Conservation (phyloP, 2,113 vertebrate genomes). For the Dascyllus trimaculatus region DNA sequence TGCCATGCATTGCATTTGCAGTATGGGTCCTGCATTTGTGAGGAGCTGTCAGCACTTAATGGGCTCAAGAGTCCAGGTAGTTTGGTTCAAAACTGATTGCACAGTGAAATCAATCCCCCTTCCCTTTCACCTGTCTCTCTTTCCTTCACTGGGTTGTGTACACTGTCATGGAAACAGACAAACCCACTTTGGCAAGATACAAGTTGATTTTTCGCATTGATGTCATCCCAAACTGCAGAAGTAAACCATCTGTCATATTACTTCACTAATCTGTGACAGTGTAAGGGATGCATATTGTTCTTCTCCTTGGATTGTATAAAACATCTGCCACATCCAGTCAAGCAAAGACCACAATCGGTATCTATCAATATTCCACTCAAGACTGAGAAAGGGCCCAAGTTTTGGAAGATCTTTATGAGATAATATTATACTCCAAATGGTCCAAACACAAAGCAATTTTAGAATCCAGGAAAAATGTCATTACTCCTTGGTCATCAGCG, state of each 20-base stretch:
- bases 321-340: constrained; percentile 10
- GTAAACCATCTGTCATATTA: constrained; percentile 34
- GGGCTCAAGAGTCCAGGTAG: constrained; percentile 51
- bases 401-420: constrained; percentile 45
- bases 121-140: constrained; percentile 4
- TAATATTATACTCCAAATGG: constrained; percentile 20
- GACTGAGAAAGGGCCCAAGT: constrained; percentile 20
- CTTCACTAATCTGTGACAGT: constrained; percentile 41
- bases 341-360: background rate
- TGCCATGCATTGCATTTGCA: constrained; percentile 70
- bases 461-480: constrained; percentile 24
- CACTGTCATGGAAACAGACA: constrained; percentile 38
- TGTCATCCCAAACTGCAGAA: constrained; percentile 40
- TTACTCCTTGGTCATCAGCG: background rate
- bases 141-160: constrained; percentile 14
- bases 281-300: constrained; percentile 29
- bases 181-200: constrained; percentile 44
- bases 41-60: constrained; percentile 45
- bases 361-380: constrained; percentile 21
- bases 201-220: constrained; percentile 32
- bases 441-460: constrained; percentile 5
- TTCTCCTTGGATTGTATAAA: constrained; percentile 39
- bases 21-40: constrained; percentile 39
- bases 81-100: constrained; percentile 67
- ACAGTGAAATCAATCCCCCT: constrained; percentile 64